Base-by-base conservation (phyloP, 2,797 vertebrate genomes). In the Myotis myotis region DNA sequence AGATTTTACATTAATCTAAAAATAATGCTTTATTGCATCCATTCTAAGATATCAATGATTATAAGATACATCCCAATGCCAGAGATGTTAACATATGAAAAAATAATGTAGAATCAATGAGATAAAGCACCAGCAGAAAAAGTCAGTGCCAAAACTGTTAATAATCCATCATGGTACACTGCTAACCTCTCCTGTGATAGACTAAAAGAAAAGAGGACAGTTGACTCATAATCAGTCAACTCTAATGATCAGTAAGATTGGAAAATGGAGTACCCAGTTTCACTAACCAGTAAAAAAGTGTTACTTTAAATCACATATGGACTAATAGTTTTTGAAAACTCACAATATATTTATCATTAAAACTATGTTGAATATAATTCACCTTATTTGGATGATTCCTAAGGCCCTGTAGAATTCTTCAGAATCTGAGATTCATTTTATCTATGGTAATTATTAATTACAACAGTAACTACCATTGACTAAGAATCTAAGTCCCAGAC, bases 341-440 rank as follows among this genome's bases (percentile, higher is more conserved):
- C 57, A 75, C 11, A 94, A 72, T 81, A 90, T 6, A 94, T 53
- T 91, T 79, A 79, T 15, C 38, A 93, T 83, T 86, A 82, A 94
- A 80, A 75, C 22, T 88, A 49, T 44, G 33, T 75, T 87, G 8
- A 85, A 36, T 87, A 81, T 57, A 95, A 93, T 89, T 60, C 23
- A 82, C 60, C 55, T 92, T 68, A 74, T 30, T 88, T 64, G 78
- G 25, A 13, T 72, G 19, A 82, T 25, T 89, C 41, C 47, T 33
- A 91, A 74, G 55, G 44, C 66, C 76, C 55, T 93, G 47, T 13
- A 89, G 66, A 87, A 93, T 91, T 57, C 10, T 53, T 53, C 53
- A 92, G 28, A 83, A 70, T 68, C 66, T 89, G 70, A 89, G 72
- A 90, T 83, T 94, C 53, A 89, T 30, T 64, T 94, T 33, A 72